A percentile compares a stretch with the other conserved stretches of the same genome.
These are phyloP conservation scores for Meriones unguiculatus DNA, from an alignment of 2,113 vertebrate species.

Conservation along the genomic window DNA sequence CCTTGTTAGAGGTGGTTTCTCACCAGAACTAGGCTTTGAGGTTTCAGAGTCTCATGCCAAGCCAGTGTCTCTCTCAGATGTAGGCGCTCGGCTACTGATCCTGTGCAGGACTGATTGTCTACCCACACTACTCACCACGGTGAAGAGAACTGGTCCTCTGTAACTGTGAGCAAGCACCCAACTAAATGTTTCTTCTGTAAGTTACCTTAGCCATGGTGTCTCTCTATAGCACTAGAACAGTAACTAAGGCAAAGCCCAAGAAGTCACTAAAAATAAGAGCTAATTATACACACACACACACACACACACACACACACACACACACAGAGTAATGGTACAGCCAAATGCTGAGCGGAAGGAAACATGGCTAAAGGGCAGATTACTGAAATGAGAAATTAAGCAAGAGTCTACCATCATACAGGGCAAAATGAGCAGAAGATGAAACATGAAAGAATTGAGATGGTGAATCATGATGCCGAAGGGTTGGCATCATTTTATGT, in stretches of 20 bases:
- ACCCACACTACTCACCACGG: not conserved
- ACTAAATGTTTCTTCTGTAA: no score
- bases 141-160: not conserved
- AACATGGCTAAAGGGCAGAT: not conserved
- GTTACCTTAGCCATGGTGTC: no score
- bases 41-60: not conserved
- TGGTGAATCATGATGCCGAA: no score
- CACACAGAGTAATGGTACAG: no score
- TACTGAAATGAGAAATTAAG: not conserved
- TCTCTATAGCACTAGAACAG: no score
- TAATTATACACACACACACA: not conserved
- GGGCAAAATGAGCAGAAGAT: not conserved
- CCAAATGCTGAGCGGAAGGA: not conserved
- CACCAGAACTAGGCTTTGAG: not conserved
- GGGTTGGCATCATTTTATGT: no score
- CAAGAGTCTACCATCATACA: not conserved
- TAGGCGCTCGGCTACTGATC: not conserved
- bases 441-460: not conserved
- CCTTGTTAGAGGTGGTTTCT: not conserved
- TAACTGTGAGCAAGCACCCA: no score
- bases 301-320: not conserved
- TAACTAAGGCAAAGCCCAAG: not conserved
- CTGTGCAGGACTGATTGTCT: not conserved
- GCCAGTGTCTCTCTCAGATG: not conserved
- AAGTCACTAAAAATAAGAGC: not conserved